These are phyloP conservation scores for Phyllostomus discolor DNA, from an alignment of 2,113 vertebrate species.

Conservation along the genomic window DNA sequence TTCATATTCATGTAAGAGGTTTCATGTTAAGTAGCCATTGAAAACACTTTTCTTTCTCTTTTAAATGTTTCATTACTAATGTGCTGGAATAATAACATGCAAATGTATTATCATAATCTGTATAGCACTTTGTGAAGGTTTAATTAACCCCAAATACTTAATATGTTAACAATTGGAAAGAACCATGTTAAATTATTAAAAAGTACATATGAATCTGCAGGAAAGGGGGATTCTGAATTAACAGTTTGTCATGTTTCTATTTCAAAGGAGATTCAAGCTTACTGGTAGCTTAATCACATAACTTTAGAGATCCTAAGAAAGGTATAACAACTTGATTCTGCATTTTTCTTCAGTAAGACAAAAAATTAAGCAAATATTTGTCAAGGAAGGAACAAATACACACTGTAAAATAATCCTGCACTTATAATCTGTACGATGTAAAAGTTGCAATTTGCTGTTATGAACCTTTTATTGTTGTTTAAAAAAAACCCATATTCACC, in stretches of 20 bases:
- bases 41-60: neutral
- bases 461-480: neutral
- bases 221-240: neutral
- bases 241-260: conserved; percentile 28
- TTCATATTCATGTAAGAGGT: neutral
- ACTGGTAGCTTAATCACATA: neutral
- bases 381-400: neutral
- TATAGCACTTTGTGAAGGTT: neutral
- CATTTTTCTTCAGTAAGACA: conserved; percentile 7
- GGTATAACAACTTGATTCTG: neutral
- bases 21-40: neutral
- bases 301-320: neutral
- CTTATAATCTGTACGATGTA: neutral
- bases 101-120: neutral
- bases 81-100: neutral
- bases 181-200: neutral
- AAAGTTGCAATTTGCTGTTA: conserved; percentile 4
- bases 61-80: neutral
- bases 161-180: neutral
- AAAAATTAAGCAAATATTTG: neutral
- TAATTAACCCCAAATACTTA: neutral
- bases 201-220: neutral
- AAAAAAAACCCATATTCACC: neutral
- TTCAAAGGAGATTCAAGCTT: conserved; percentile 7
- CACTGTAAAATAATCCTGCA: neutral